Percentiles rank a stretch among this genome's conserved stretches.
These are phyloP conservation scores for Drosophila prosaltans DNA, from an alignment of 1,140 invertebrate genomes.

Conservation along the genomic window DNA sequence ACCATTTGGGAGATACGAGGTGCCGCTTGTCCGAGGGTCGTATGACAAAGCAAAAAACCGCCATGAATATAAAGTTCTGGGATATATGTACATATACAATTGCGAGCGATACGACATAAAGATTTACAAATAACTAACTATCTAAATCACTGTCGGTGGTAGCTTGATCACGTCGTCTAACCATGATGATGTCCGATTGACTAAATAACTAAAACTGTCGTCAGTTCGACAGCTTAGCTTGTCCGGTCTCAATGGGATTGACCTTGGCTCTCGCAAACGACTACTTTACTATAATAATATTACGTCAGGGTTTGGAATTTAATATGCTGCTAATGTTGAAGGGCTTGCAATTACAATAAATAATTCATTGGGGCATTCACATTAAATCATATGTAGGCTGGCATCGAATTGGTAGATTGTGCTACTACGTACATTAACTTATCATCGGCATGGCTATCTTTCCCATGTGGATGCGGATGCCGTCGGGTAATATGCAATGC, in stretches of 20 bases:
- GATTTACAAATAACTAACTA: constrained; percentile 16
- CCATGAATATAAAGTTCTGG: constrained; percentile 26
- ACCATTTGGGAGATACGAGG: constrained; percentile 24
- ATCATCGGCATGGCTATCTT: constrained; percentile 6
- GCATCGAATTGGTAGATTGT: constrained; percentile 1
- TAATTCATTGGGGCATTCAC: constrained; percentile 53
- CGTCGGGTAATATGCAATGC: neutral
- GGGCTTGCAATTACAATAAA: constrained; percentile 46
- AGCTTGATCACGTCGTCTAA: constrained; percentile 38
- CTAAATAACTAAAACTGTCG: constrained; percentile 6
- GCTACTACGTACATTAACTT: neutral
- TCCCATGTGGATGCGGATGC: neutral
- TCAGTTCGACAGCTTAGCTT: neutral
- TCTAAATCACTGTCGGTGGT: constrained; percentile 13
- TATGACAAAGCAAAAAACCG: constrained; percentile 30
- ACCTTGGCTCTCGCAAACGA: constrained; percentile 35
- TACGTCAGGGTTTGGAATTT: constrained; percentile 34
- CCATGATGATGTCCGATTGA: constrained; percentile 1
- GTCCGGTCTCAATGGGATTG: constrained; percentile 25
- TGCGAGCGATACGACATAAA: constrained; percentile 2
- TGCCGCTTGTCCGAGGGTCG: constrained; percentile 22
- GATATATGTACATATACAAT: neutral
- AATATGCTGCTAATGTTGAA: constrained; percentile 49
- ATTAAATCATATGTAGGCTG: constrained; percentile 13
- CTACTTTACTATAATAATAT: constrained; percentile 1